Percentiles rank a stretch among this genome's conserved stretches.
Conservation (phyloP, 2,113 vertebrate species). For the Sylvietta virens region DNA sequence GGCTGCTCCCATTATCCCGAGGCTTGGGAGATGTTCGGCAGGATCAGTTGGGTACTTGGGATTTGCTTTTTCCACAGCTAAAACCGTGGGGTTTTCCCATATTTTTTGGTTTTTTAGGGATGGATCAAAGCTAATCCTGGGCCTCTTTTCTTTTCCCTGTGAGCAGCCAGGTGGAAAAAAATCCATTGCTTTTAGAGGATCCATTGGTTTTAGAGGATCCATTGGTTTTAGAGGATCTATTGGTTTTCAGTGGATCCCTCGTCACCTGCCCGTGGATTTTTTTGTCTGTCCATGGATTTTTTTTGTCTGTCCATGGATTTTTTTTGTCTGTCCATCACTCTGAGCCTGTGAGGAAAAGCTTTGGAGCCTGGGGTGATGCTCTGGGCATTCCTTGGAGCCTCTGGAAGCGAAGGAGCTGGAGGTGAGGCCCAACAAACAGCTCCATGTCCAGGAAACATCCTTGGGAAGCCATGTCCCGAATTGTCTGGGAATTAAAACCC, state of each 20-base stretch:
- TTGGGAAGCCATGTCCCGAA: background rate
- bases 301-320: background rate
- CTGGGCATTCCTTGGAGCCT: background rate
- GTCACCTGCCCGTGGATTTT: background rate
- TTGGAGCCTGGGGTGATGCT: rapidly evolving
- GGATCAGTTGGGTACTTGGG: background rate
- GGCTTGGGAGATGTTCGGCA: background rate
- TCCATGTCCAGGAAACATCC: background rate
- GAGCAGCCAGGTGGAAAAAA: background rate
- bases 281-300: background rate
- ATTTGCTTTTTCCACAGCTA: background rate
- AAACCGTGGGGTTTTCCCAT: rapidly evolving
- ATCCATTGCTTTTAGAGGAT: too few species aligned
- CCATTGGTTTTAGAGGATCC: background rate
- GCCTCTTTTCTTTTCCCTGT: rapidly evolving
- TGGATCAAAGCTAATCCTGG: background rate
- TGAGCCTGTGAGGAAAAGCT: background rate
- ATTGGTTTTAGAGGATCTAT: background rate
- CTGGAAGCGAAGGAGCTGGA: background rate
- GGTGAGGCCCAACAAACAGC: background rate
- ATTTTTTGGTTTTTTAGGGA: background rate
- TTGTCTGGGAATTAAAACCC: background rate
- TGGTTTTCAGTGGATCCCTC: background rate
- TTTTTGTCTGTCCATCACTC: too few species aligned
- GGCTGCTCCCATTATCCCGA: background rate